Conservation (phyloP, 1,140 invertebrate species). For the Grapholita molesta region DNA sequence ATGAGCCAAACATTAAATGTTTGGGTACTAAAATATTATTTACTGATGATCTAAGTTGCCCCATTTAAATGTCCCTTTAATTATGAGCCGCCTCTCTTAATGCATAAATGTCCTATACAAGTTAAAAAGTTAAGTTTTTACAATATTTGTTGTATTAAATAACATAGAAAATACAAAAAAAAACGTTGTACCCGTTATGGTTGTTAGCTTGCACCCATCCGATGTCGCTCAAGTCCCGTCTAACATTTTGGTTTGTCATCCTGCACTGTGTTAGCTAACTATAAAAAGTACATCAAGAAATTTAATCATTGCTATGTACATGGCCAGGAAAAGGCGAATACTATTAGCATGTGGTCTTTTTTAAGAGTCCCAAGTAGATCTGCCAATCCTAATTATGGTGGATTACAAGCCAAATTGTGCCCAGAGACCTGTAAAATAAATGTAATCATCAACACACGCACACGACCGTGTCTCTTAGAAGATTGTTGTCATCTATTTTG, state of each 20-base stretch:
- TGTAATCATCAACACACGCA: not conserved
- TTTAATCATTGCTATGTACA: no score
- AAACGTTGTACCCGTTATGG: not conserved
- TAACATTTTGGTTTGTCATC: not conserved
- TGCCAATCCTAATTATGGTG: not conserved
- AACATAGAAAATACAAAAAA: not conserved
- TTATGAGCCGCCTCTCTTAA: conserved; percentile 17
- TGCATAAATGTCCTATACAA: conserved; percentile 15
- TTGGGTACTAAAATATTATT: not conserved
- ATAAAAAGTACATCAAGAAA: no score
- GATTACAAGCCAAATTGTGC: not conserved
- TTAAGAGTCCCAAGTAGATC: no score
- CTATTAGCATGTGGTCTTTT: no score
- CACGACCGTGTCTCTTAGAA: not conserved
- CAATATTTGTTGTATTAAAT: not conserved
- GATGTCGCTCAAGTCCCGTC: not conserved
- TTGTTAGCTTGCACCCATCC: not conserved
- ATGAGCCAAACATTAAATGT: conserved; percentile 18
- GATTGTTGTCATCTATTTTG: not conserved
- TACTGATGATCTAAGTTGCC: not conserved
- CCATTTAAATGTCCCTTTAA: not conserved
- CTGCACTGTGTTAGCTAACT: no score
- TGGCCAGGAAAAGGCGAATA: not conserved
- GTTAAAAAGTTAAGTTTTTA: not conserved
- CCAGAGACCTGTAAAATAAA: not conserved